phyloP scores from a whole-genome alignment of 2,888 invertebrate species.

The Drosophila nr. perissopoda region DNA sequence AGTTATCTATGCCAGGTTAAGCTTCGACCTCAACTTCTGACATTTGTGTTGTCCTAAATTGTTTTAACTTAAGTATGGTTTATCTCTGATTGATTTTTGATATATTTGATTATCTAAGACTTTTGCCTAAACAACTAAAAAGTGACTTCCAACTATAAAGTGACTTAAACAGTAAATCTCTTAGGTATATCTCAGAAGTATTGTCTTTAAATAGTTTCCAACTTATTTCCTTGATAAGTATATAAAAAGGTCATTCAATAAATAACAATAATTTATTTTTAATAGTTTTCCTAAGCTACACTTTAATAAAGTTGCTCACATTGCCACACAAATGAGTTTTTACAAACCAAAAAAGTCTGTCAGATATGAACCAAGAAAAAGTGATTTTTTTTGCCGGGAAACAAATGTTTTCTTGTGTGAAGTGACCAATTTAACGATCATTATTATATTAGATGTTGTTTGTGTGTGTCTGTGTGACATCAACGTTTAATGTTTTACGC shows the following conservation, averaged over 20 bases:
- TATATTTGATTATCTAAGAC: not conserved
- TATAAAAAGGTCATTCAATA: not conserved
- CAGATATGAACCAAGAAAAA: not conserved
- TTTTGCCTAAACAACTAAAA: not conserved
- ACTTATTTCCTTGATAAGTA: not conserved
- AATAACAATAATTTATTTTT: not conserved
- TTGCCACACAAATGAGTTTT: not conserved
- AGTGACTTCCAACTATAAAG: not conserved
- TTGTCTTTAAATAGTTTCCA: not conserved
- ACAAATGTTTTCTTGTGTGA: constrained; percentile 13
- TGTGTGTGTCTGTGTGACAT: constrained; percentile 29
- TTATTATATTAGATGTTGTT: constrained; percentile 39
- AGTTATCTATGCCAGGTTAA: not conserved
- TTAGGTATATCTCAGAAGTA: not conserved
- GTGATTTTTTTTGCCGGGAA: constrained; percentile 18
- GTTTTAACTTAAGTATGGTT: not conserved
- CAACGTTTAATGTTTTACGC: constrained; percentile 44
- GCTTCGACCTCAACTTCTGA: not conserved
- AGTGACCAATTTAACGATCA: constrained; percentile 30
- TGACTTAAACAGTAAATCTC: not conserved
- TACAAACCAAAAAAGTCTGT: not conserved
- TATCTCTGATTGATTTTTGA: not conserved
- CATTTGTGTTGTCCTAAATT: not conserved
- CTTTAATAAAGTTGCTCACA: not conserved
- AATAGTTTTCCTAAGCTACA: not conserved